These are phyloP conservation scores for Octonoba sinensis DNA, from an alignment of 2,888 invertebrate species.

Conservation along the genomic window DNA sequence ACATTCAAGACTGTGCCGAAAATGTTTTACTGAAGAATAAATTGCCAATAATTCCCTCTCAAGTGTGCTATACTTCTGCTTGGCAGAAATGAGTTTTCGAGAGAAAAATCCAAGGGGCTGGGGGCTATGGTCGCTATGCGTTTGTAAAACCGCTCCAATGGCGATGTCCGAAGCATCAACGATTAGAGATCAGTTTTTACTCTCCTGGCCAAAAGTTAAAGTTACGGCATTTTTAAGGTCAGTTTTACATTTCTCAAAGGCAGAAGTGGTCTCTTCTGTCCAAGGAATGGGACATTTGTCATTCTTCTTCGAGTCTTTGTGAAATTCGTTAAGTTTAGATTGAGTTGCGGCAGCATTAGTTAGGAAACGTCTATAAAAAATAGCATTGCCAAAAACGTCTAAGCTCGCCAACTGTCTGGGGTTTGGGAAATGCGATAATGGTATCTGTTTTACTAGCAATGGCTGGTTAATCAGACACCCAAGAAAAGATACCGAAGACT, in stretches of 20 bases:
- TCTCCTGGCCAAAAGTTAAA: background rate
- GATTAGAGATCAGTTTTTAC: too few species aligned
- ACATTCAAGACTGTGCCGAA: conserved; percentile 5
- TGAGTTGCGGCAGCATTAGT: conserved; percentile 10
- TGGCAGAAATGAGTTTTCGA: background rate
- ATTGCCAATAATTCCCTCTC: background rate
- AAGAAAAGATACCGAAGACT: too few species aligned
- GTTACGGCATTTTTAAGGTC: background rate
- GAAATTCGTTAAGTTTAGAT: background rate
- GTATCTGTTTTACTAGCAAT: background rate
- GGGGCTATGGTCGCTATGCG: too few species aligned
- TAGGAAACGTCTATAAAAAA: conserved; percentile 1
- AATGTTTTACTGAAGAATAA: conserved; percentile 1
- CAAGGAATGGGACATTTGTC: conserved; percentile 4
- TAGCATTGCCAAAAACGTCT: background rate
- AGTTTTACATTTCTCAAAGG: background rate
- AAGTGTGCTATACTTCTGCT: background rate
- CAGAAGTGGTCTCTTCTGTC: background rate
- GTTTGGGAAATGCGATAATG: background rate
- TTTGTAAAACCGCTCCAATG: background rate
- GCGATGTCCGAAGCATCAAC: conserved; percentile 1
- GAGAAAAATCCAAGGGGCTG: background rate
- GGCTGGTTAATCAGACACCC: background rate
- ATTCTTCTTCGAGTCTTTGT: too few species aligned
- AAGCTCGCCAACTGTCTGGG: background rate